Conservation (phyloP, 2,888 invertebrate genomes). For the Melangyna quadrimaculata region DNA sequence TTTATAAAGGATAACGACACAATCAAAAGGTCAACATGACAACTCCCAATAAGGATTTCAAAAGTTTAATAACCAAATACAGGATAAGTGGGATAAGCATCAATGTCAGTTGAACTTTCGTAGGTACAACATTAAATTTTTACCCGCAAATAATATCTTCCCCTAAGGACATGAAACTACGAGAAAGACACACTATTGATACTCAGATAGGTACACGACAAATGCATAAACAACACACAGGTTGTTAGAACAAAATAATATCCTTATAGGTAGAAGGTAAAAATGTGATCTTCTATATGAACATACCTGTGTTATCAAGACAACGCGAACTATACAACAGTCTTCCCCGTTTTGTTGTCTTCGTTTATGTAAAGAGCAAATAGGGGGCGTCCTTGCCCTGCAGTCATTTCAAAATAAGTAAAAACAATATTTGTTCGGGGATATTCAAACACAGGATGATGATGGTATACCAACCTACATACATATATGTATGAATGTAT, state of each 20-base stretch:
- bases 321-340: slow-evolving; percentile 31
- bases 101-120: slow-evolving; percentile 46
- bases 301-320: slow-evolving; percentile 37
- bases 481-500: not conserved
- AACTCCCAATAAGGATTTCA: slow-evolving; percentile 47
- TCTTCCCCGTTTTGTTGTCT: not conserved
- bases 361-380: slow-evolving; percentile 7
- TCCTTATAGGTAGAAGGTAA: slow-evolving; percentile 5
- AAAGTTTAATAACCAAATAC: slow-evolving; percentile 55
- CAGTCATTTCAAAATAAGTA: slow-evolving; percentile 24
- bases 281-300: slow-evolving; percentile 44
- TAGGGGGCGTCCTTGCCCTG: slow-evolving; percentile 28
- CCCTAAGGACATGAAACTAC: slow-evolving; percentile 13
- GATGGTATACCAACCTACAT: not conserved
- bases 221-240: not conserved
- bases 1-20: slow-evolving; percentile 39
- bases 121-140: slow-evolving; percentile 14
- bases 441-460: slow-evolving; percentile 9
- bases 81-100: slow-evolving; percentile 56
- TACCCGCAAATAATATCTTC: not conserved
- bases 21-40: slow-evolving; percentile 69
- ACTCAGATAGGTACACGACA: not conserved
- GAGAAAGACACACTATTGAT: slow-evolving; percentile 3
- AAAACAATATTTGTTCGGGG: slow-evolving; percentile 32
- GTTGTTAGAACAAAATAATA: slow-evolving; percentile 1